These are phyloP conservation scores for Delia radicum DNA, from an alignment of 1,140 invertebrate genomes.

Conservation along the genomic window DNA sequence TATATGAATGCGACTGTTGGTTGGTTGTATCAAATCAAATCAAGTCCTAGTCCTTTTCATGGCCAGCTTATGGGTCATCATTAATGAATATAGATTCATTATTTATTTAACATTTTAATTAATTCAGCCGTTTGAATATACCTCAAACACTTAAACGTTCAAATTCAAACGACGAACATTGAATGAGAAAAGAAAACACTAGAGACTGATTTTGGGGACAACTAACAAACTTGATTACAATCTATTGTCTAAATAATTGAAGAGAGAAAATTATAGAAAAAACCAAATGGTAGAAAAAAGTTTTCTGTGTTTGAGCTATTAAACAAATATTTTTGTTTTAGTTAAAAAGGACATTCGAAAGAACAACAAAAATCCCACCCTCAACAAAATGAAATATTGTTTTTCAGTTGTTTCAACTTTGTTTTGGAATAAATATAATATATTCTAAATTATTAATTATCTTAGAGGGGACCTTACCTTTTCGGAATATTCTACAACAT, in stretches of 20 bases:
- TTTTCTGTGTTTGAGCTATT: neutral
- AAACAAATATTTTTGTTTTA: constrained; percentile 3
- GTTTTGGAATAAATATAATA: neutral
- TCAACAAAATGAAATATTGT: too few species aligned
- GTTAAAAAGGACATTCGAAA: neutral
- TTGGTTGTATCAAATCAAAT: too few species aligned
- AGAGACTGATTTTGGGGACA: neutral
- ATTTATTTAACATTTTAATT: constrained; percentile 21
- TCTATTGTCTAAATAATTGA: constrained; percentile 6
- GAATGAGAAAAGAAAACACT: neutral
- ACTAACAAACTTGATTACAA: constrained; percentile 5
- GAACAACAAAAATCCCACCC: neutral
- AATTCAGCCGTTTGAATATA: constrained; percentile 3
- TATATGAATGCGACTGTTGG: too few species aligned
- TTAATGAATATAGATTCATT: neutral
- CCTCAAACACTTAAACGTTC: neutral
- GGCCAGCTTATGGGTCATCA: neutral
- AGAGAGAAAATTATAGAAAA: too few species aligned
- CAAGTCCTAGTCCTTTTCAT: neutral
- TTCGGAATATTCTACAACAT: constrained; percentile 86
- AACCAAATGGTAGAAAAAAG: too few species aligned
- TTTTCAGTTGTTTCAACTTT: too few species aligned
- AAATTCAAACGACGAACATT: neutral
- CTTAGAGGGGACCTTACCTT: constrained; percentile 65
- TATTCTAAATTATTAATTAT: neutral